A percentile compares a stretch with the other conserved stretches of the same genome.
phyloP scores from a whole-genome alignment of 2,113 vertebrate species.

The Peucedramus taeniatus region DNA sequence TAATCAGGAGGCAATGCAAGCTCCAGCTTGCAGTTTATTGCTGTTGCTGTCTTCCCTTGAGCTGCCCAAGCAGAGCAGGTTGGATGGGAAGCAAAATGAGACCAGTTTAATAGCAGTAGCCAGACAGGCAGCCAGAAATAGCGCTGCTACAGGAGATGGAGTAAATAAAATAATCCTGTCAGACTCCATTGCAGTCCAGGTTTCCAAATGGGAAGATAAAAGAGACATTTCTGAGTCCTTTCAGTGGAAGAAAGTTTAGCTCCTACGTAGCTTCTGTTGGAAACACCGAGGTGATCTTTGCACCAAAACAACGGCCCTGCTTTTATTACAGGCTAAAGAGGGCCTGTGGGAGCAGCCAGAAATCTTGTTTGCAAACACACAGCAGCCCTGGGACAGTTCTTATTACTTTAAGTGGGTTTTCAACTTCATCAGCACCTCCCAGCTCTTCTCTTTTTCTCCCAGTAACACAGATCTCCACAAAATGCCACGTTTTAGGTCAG shows the following conservation, averaged over 20 bases:
- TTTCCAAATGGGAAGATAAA: conserved; percentile 17
- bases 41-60: conserved; percentile 19
- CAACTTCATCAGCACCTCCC: background rate
- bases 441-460: background rate
- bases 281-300: background rate
- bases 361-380: background rate
- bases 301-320: background rate
- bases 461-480: background rate
- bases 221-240: conserved; percentile 2
- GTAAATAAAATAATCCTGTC: conserved; percentile 29
- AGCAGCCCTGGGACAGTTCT: background rate
- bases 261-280: background rate
- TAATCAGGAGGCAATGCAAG: background rate
- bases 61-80: background rate
- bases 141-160: background rate
- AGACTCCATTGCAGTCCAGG: background rate
- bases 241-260: background rate
- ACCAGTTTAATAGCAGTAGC: background rate
- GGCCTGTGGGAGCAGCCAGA: background rate
- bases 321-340: background rate
- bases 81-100: conserved; percentile 18
- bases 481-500: background rate
- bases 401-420: background rate
- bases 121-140: conserved; percentile 23
- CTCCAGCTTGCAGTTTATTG: conserved; percentile 19